phyloP scores from a whole-genome alignment of 1,140 invertebrate species.

The Conopomorpha cramerella region DNA sequence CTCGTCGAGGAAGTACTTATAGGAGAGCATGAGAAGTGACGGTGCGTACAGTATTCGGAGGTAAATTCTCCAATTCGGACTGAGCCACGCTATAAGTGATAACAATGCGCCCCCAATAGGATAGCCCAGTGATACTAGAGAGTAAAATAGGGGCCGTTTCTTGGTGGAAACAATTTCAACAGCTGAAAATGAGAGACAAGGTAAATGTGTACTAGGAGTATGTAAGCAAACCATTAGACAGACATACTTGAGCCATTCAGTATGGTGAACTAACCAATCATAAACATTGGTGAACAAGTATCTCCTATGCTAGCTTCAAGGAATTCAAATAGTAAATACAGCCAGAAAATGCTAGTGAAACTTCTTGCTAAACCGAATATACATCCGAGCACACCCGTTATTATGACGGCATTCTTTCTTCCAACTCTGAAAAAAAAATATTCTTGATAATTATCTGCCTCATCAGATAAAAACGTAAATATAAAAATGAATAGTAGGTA shows the following conservation, averaged over 20 bases:
- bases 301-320: background rate
- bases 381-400: background rate
- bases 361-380: background rate
- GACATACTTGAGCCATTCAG: background rate
- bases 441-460: no score
- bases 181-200: conserved; percentile 15
- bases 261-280: background rate
- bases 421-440: background rate
- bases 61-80: conserved; percentile 30
- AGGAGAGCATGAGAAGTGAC: conserved; percentile 22
- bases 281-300: background rate
- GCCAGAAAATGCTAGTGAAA: background rate
- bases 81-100: conserved; percentile 16
- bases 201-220: background rate
- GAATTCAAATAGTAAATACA: background rate
- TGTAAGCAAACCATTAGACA: background rate
- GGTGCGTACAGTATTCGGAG: conserved; percentile 28
- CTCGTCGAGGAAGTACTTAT: conserved; percentile 30
- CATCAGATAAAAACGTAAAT: no score
- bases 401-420: background rate
- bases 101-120: conserved; percentile 14
- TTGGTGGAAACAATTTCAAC: conserved; percentile 27
- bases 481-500: no score
- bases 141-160: conserved; percentile 19
- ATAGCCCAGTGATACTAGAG: conserved; percentile 18